Evolutionary conservation across 2,113 vertebrate species (phyloP).

Genomic region (Propithecus coquereli): DNA sequence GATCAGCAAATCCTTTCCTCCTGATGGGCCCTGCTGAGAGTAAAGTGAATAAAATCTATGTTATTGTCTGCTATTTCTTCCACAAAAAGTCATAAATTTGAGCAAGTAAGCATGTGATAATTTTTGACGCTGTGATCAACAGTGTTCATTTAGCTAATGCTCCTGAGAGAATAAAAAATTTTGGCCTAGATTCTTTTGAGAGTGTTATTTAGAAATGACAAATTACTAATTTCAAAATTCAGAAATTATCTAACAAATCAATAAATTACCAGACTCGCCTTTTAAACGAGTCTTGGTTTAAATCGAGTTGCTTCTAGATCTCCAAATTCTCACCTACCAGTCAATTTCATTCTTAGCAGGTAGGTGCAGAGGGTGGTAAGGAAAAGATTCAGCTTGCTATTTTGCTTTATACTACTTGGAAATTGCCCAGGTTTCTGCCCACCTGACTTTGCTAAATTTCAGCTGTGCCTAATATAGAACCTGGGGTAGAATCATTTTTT

Average conservation of each 20-base stretch:
- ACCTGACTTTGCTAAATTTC: not conserved
- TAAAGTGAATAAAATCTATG: not conserved
- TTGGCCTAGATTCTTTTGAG: not conserved
- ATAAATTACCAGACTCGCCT: not conserved
- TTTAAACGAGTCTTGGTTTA: too few species aligned
- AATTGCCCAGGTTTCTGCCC: not conserved
- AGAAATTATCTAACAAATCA: not conserved
- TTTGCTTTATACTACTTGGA: conserved; percentile 34
- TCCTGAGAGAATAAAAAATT: not conserved
- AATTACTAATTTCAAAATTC: not conserved
- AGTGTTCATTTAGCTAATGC: not conserved
- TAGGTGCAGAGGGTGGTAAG: not conserved
- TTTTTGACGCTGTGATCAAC: not conserved
- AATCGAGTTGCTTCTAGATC: not conserved
- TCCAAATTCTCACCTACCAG: not conserved
- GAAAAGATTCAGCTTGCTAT: not conserved
- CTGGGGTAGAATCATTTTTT: conserved; percentile 41
- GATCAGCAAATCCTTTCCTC: not conserved
- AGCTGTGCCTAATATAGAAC: not conserved
- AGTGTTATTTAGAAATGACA: conserved; percentile 1
- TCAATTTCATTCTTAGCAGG: not conserved
- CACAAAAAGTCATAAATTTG: not conserved
- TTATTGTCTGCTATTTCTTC: not conserved
- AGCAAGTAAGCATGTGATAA: not conserved
- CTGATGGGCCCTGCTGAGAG: not conserved